phyloP scores from a whole-genome alignment of 2,888 invertebrate species.

The Scaptomyza reducta region DNA sequence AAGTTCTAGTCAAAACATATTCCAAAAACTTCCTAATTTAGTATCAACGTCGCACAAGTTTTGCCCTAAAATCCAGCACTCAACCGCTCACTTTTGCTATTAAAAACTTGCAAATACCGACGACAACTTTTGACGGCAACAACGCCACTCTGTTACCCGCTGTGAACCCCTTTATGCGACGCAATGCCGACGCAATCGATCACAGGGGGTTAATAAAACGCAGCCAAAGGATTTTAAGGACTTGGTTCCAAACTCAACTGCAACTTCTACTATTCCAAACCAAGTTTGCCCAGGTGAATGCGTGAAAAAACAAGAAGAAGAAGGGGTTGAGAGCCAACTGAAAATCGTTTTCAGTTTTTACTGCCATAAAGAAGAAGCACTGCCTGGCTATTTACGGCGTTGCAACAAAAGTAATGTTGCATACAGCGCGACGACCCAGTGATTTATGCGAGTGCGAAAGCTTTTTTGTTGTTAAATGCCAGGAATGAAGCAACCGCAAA shows the following conservation, averaged over 20 bases:
- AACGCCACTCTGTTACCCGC: slow-evolving; percentile 1
- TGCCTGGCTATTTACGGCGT: slow-evolving; percentile 48
- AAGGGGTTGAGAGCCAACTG: slow-evolving; percentile 22
- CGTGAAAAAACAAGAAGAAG: slow-evolving; percentile 32
- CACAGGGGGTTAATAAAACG: slow-evolving; percentile 65
- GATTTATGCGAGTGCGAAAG: slow-evolving; percentile 60
- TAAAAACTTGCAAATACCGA: slow-evolving; percentile 40
- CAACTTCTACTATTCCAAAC: slow-evolving; percentile 24
- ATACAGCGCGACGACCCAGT: slow-evolving; percentile 46
- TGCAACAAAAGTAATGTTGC: slow-evolving; percentile 62
- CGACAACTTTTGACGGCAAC: slow-evolving; percentile 34
- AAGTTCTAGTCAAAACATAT: background rate
- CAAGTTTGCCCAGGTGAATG: slow-evolving; percentile 42
- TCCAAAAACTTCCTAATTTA: slow-evolving; percentile 12
- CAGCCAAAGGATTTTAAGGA: slow-evolving; percentile 39
- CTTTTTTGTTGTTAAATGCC: background rate
- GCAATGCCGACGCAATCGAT: slow-evolving; percentile 61
- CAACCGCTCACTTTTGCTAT: slow-evolving; percentile 11
- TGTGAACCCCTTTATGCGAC: slow-evolving; percentile 18
- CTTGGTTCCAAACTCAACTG: slow-evolving; percentile 29
- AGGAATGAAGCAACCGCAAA: background rate
- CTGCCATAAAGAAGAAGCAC: slow-evolving; percentile 57
- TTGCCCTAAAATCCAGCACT: slow-evolving; percentile 17
- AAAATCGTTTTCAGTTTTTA: slow-evolving; percentile 60
- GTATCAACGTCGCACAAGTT: slow-evolving; percentile 21